phyloP scores from a whole-genome alignment of 2,797 vertebrate genomes.

The Malurus leucopterus region DNA sequence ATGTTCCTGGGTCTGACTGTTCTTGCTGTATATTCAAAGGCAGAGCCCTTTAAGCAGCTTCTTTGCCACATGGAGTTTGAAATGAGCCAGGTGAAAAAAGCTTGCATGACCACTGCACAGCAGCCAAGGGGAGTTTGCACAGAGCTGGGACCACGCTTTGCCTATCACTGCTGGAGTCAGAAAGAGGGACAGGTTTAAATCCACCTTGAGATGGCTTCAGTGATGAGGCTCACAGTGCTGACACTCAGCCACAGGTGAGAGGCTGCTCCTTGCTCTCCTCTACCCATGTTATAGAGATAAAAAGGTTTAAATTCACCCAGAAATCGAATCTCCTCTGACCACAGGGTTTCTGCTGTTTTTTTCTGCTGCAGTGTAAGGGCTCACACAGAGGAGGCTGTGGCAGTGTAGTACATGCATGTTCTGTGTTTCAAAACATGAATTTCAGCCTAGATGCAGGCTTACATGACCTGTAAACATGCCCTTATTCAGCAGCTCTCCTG shows the following conservation, averaged over 20 bases:
- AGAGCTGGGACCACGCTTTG: background rate
- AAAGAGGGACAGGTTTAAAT: background rate
- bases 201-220: background rate
- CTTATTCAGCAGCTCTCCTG: slow-evolving; percentile 34
- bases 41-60: background rate
- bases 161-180: background rate
- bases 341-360: background rate
- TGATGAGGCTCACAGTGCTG: background rate
- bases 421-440: background rate
- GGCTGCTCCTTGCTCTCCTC: background rate
- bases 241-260: background rate
- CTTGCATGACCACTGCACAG: background rate
- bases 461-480: slow-evolving; percentile 45
- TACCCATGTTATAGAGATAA: rapidly evolving
- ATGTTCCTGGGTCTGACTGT: background rate
- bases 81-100: background rate
- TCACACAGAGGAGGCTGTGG: rapidly evolving
- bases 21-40: background rate
- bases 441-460: background rate
- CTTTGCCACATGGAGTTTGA: background rate
- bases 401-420: background rate
- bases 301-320: background rate
- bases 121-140: background rate
- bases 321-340: background rate
- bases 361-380: background rate